Evolutionary conservation across 2,113 vertebrate species (phyloP).

Genomic region (Ammodytes dubius): DNA sequence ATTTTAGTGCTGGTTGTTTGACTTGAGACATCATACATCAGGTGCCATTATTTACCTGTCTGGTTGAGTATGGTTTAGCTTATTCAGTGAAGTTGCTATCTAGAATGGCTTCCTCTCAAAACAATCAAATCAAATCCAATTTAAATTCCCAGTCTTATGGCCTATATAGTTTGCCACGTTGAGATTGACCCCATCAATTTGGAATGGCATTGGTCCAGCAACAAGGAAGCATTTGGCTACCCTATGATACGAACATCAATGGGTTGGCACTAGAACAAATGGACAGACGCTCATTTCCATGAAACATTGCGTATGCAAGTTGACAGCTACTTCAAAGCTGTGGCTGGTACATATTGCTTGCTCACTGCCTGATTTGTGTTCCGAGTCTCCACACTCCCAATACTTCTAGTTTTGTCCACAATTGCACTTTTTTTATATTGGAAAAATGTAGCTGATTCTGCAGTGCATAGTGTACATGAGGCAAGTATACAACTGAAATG

Average conservation of each 20-base stretch:
- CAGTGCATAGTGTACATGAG: constrained; percentile 32
- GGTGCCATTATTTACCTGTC: background rate
- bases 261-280: constrained; percentile 68
- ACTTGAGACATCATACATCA: constrained; percentile 15
- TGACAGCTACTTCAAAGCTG: constrained; percentile 68
- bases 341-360: constrained; percentile 32
- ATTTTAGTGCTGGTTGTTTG: background rate
- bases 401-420: constrained; percentile 31
- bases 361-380: constrained; percentile 33
- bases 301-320: constrained; percentile 59
- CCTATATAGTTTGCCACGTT: constrained; percentile 21
- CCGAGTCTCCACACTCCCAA: constrained; percentile 13
- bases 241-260: constrained; percentile 55
- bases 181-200: constrained; percentile 61
- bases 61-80: background rate
- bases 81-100: background rate
- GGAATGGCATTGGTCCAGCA: constrained; percentile 57
- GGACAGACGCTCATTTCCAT: constrained; percentile 65
- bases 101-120: constrained; percentile 12
- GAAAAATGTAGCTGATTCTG: constrained; percentile 7
- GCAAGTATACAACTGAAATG: background rate
- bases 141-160: constrained; percentile 24
- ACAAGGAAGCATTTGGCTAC: constrained; percentile 53
- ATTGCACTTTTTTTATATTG: constrained; percentile 4
- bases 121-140: constrained; percentile 12